Evolutionary conservation across 2,113 vertebrate species (phyloP).

Genomic region (Urocitellus parryii): DNA sequence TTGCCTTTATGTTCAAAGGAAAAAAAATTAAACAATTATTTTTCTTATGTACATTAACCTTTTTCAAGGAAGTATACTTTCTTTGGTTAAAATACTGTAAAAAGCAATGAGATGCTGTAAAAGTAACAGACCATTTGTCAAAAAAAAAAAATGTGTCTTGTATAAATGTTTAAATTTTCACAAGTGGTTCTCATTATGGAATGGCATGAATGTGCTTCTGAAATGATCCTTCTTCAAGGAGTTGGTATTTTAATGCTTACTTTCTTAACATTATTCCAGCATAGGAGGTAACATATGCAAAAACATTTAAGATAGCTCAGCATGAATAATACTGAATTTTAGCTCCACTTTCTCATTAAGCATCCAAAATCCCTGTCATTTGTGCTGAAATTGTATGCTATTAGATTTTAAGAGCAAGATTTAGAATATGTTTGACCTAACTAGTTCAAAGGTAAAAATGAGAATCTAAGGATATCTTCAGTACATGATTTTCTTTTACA

Average conservation of each 20-base stretch:
- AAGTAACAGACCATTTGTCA: conserved; percentile 23
- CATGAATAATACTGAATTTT: conserved; percentile 38
- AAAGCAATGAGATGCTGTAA: conserved; percentile 47
- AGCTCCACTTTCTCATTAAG: conserved; percentile 35
- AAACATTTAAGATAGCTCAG: conserved; percentile 41
- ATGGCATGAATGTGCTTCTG: conserved; percentile 40
- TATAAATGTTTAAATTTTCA: conserved; percentile 67
- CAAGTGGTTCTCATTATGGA: conserved; percentile 52
- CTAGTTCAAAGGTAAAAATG: conserved; percentile 34
- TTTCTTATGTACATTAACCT: neutral
- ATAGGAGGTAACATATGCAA: conserved; percentile 49
- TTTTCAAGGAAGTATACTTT: conserved; percentile 22
- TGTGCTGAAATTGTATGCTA: neutral
- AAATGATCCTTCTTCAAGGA: conserved; percentile 42
- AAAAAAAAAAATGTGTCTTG: conserved; percentile 27
- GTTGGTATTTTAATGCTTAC: conserved; percentile 35
- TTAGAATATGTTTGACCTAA: conserved; percentile 4
- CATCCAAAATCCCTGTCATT: neutral
- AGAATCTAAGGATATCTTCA: conserved; percentile 28
- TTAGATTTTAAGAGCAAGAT: conserved; percentile 24
- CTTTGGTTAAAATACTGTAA: conserved; percentile 6
- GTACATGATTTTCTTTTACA: conserved; percentile 23
- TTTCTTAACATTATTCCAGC: conserved; percentile 67
- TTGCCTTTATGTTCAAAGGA: neutral
- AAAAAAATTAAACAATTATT: neutral